These are phyloP conservation scores for Coptodon bakossiorum DNA, from an alignment of 2,113 vertebrate genomes.

Conservation along the genomic window DNA sequence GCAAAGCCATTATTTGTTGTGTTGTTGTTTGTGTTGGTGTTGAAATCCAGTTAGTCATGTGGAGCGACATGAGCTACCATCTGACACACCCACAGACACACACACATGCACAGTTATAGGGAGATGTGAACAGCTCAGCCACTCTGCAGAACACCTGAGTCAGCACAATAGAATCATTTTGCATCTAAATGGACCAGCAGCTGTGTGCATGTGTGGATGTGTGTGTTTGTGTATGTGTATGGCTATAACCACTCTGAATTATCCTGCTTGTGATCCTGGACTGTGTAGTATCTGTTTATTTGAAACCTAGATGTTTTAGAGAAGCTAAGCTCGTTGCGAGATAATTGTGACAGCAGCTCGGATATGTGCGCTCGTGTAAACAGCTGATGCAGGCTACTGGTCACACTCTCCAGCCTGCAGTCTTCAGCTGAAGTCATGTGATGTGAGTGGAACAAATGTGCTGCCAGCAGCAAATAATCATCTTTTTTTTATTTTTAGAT, in stretches of 20 bases:
- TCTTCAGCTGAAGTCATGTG: background rate
- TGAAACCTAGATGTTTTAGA: background rate
- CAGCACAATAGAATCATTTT: background rate
- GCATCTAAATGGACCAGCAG: constrained; percentile 4
- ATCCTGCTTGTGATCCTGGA: background rate
- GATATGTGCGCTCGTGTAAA: background rate
- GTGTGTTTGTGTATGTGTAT: background rate
- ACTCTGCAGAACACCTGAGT: constrained; percentile 1
- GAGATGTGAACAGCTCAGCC: background rate
- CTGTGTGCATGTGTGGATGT: background rate
- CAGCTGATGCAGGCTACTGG: background rate
- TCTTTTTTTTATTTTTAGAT: background rate
- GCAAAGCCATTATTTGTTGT: constrained; percentile 13
- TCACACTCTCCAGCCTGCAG: background rate
- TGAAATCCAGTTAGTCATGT: constrained; percentile 3
- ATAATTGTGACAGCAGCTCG: background rate
- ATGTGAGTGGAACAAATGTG: background rate
- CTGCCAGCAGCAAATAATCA: background rate
- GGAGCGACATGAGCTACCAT: constrained; percentile 5
- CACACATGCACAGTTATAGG: background rate
- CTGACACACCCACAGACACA: background rate
- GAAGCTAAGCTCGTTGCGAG: background rate
- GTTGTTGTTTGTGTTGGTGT: background rate
- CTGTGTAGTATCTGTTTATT: background rate
- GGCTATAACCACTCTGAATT: background rate